Evolutionary conservation across 2,888 invertebrate genomes (phyloP), one percentile per base, ranked within the genome.

Genomic region (Coenonympha glycerion): DNA sequence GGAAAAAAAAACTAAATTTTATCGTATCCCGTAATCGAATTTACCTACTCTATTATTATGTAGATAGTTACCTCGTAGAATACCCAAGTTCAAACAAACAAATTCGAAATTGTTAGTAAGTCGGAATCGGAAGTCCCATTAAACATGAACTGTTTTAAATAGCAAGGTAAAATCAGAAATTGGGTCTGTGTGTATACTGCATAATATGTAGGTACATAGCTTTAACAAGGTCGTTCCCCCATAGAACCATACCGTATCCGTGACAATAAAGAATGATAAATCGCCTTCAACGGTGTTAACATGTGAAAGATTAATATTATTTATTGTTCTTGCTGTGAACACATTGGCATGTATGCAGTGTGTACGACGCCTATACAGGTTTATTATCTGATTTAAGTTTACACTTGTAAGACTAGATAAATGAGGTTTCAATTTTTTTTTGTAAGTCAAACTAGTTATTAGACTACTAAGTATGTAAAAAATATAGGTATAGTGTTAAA

Each of bases 211-310:
- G n/a, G n/a, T n/a, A n/a, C n/a, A n/a, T n/a, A n/a, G n/a, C n/a
- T n/a, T 21, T 37, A 16, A 11, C 48, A 48, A 47, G 40, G 33
- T 24, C 41, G 13, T 11, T 8, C 24, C 22, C 18, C 47, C 31
- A 30, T 22, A 33, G 40, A 47, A 21, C 44, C 21, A 8, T 40
- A 39, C 31, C 22, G 4, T 47, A 31, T 40, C 47, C 40, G 40
- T 40, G 40, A 40, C 31, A 16, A 47, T 39, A 28, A 24, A 26
- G 34, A 31, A 44, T 44, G 44, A 44, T 44, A 44, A 44, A 44
- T 44, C 8, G 44, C 21, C 44, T 44, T 13, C 22, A 30, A 9
- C 31, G 33, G 21, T 22, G 44, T 44, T 44, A 44, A 44, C 31
- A 33, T 33, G 30, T 31, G 44, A 21, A 21, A 33, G 31, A 44